A percentile compares a stretch with the other conserved stretches of the same genome.
phyloP scores from a whole-genome alignment of 1,140 invertebrate species.

The Cotesia glomerata region DNA sequence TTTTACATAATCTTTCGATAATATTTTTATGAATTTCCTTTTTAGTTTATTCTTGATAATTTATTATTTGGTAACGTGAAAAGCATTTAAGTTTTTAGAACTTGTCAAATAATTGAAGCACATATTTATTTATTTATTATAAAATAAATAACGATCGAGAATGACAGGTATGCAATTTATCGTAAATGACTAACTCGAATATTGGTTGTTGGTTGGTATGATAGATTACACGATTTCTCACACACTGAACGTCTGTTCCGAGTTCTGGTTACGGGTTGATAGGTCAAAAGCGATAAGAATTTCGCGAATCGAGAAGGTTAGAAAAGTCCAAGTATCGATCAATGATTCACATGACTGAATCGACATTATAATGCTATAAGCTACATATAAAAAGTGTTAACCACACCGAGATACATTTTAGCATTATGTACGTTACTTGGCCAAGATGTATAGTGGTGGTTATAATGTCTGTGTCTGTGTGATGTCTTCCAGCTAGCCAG shows the following conservation, averaged over 20 bases:
- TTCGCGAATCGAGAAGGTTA: not conserved
- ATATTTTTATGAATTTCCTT: not conserved
- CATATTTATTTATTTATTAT: not conserved
- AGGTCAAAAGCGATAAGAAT: conserved; percentile 30
- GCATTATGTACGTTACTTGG: not conserved
- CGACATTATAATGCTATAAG: not conserved
- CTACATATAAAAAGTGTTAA: not conserved
- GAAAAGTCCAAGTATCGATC: conserved; percentile 8
- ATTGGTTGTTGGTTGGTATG: not conserved
- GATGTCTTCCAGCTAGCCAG: conserved; percentile 28
- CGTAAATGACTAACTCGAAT: not conserved
- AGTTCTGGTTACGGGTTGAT: conserved; percentile 8
- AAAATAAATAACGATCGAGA: not conserved
- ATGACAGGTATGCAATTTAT: conserved; percentile 10
- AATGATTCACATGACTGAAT: conserved; percentile 14
- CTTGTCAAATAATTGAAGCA: not conserved
- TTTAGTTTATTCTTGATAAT: conserved; percentile 4
- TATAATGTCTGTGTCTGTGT: not conserved
- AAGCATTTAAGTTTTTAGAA: not conserved
- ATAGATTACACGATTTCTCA: conserved; percentile 28
- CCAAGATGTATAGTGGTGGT: conserved; percentile 2
- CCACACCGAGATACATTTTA: not conserved
- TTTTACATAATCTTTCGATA: not conserved
- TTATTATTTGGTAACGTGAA: not conserved
- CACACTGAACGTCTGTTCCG: conserved; percentile 16